A percentile compares a stretch with the other conserved stretches of the same genome.
Evolutionary conservation across 2,113 vertebrate genomes (phyloP).

Genomic region (Gadus macrocephalus): DNA sequence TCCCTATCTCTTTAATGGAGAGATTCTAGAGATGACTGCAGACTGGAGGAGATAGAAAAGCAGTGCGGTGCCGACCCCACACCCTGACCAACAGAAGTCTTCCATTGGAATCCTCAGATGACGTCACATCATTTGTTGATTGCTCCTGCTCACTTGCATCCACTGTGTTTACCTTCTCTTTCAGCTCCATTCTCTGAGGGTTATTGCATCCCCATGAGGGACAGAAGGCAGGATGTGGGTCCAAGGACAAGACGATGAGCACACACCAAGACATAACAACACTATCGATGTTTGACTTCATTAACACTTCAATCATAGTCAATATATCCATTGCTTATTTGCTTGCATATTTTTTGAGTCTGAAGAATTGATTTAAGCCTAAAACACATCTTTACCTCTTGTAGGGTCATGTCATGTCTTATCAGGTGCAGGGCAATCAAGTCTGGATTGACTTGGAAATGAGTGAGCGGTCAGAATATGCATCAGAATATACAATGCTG

Average conservation of each 20-base stretch:
- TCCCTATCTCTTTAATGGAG: not conserved
- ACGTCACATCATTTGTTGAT: not conserved
- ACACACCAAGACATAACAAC: not conserved
- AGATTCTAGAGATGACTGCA: not conserved
- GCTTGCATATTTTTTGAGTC: not conserved
- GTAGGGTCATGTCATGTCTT: no score
- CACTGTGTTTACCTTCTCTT: not conserved
- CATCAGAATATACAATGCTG: no score
- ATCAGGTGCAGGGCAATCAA: no score
- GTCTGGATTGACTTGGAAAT: no score
- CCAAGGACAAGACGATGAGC: not conserved
- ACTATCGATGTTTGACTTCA: not conserved
- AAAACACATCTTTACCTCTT: no score
- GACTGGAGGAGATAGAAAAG: not conserved
- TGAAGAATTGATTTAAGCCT: not conserved
- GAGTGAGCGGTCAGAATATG: no score
- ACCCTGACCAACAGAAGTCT: not conserved
- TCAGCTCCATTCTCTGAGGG: not conserved
- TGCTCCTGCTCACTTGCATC: no score
- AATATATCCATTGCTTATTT: not conserved
- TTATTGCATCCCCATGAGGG: not conserved
- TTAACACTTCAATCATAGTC: not conserved
- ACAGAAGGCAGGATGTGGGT: not conserved
- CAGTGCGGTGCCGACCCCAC: not conserved
- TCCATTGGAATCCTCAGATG: not conserved